Evolutionary conservation across 2,888 invertebrate genomes (phyloP).

Genomic region (Dolichomitus sp.): DNA sequence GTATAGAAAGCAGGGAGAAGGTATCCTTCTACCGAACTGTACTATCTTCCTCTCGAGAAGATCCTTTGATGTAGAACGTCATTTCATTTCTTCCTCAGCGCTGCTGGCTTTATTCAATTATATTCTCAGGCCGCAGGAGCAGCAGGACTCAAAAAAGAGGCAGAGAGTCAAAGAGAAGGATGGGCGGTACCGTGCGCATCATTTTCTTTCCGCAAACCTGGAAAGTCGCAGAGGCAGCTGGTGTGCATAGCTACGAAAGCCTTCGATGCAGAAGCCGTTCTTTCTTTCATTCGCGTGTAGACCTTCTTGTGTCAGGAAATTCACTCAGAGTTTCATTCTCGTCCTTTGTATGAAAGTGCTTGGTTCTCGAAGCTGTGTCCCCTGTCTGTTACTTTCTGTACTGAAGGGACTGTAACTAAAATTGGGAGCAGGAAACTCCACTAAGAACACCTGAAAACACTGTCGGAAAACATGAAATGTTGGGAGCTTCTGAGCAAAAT

Average conservation of each 20-base stretch:
- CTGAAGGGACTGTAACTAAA: not conserved
- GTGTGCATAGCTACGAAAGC: constrained; percentile 25
- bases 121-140: constrained; percentile 43
- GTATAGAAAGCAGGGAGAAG: constrained; percentile 1
- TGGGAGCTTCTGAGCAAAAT: constrained; percentile 17
- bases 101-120: constrained; percentile 59
- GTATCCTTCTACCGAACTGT: constrained; percentile 19
- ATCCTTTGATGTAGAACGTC: constrained; percentile 57
- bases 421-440: not conserved
- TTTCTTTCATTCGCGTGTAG: constrained; percentile 42
- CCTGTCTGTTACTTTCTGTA: not conserved
- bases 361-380: constrained; percentile 16
- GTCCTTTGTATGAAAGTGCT: constrained; percentile 29
- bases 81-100: not conserved
- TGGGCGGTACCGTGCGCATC: constrained; percentile 41
- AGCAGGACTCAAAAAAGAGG: constrained; percentile 7
- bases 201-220: constrained; percentile 52
- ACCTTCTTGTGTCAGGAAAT: constrained; percentile 39
- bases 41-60: constrained; percentile 28
- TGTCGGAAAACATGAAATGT: constrained; percentile 1
- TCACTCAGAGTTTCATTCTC: constrained; percentile 25
- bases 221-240: constrained; percentile 58
- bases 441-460: not conserved
- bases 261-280: not conserved
- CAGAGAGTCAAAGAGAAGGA: constrained; percentile 24